phyloP scores from a whole-genome alignment of 37 sponge, comb jelly and placozoan genomes.

The Chondrilla cf. caribensis region DNA sequence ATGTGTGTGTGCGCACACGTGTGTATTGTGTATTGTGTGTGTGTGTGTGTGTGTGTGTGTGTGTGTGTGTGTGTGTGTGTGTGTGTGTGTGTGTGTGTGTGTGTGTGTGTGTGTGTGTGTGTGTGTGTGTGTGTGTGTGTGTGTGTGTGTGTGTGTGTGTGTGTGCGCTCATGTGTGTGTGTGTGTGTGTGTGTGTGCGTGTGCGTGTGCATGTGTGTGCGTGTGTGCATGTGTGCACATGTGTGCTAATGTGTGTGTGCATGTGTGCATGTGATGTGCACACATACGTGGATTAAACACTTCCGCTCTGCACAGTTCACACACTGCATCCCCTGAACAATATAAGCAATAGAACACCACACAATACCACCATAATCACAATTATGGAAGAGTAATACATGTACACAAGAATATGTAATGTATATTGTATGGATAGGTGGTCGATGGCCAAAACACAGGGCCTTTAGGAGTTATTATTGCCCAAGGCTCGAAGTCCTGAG shows the following conservation, averaged over 20 bases:
- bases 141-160: constrained; percentile 13
- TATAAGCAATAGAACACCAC: not conserved
- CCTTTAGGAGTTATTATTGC: too few relatives aligned
- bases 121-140: constrained; percentile 23
- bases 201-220: constrained; percentile 5
- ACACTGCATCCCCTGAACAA: constrained; percentile 32
- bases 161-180: not conserved
- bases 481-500: too few relatives aligned
- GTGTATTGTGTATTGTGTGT: constrained; percentile 22
- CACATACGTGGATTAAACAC: constrained; percentile 34
- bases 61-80: constrained; percentile 12
- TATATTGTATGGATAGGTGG: too few relatives aligned
- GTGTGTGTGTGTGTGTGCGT: constrained; percentile 9
- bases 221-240: not conserved
- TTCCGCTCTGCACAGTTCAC: constrained; percentile 44
- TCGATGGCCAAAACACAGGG: too few relatives aligned
- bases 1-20: constrained; percentile 9
- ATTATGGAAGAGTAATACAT: too few relatives aligned
- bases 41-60: constrained; percentile 16
- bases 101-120: not conserved
- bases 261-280: not conserved
- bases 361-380: too few relatives aligned
- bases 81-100: constrained; percentile 14
- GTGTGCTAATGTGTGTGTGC: not conserved
- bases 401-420: too few relatives aligned